Evolutionary conservation across 2,797 vertebrate species (phyloP).

Genomic region (Esox masquinongy): DNA sequence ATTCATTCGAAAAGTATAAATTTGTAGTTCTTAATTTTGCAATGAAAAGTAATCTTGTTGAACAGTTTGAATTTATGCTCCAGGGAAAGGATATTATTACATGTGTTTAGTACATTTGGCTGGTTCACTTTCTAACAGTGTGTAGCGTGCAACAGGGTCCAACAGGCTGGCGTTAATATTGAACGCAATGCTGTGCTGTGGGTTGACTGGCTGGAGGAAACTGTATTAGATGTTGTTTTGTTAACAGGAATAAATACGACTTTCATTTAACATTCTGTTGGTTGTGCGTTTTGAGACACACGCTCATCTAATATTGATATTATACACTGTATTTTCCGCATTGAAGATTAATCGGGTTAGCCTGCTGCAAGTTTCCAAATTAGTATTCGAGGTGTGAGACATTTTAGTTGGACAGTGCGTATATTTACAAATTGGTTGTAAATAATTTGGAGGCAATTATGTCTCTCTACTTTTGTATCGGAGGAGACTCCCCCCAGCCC

Average conservation of each 20-base stretch:
- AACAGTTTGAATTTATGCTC: constrained; percentile 7
- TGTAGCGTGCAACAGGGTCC: constrained; percentile 75
- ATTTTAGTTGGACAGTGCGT: background rate
- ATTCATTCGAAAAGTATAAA: constrained; percentile 15
- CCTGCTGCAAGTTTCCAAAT: background rate
- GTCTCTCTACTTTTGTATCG: too few species aligned
- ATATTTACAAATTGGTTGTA: background rate
- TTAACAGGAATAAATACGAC: background rate
- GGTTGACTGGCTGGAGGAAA: background rate
- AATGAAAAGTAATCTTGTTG: background rate
- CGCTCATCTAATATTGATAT: background rate
- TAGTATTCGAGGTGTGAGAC: background rate
- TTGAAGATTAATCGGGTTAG: background rate
- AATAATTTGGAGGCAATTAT: background rate
- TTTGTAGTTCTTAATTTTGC: constrained; percentile 45
- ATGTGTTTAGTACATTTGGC: constrained; percentile 1
- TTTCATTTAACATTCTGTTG: background rate
- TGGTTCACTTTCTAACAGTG: constrained; percentile 19
- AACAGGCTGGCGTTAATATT: constrained; percentile 39
- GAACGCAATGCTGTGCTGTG: constrained; percentile 18
- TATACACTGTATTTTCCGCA: background rate
- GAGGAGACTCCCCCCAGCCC: background rate
- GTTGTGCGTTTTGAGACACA: background rate
- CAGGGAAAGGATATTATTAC: background rate
- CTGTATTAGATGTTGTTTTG: background rate